A percentile compares a stretch with the other conserved stretches of the same genome.
phyloP scores from a whole-genome alignment of 2,113 vertebrate genomes.

The Sinocyclocheilus grahami region DNA sequence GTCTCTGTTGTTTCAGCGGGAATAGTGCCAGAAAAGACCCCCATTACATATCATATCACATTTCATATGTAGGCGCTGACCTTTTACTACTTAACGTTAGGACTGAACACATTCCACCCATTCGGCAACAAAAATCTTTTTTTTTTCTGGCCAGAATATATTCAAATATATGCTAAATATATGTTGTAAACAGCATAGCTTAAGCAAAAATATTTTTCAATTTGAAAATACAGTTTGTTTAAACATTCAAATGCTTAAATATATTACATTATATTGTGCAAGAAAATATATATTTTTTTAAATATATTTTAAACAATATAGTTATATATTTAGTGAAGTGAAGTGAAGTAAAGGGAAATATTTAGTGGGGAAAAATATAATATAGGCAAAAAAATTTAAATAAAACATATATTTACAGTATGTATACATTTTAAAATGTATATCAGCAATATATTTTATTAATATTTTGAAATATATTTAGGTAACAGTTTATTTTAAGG shows the following conservation, averaged over 20 bases:
- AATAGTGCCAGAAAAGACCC: constrained; percentile 15
- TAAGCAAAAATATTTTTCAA: neutral
- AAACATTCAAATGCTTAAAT: neutral
- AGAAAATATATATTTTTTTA: neutral
- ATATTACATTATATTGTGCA: neutral
- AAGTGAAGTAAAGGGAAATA: too few relatives aligned
- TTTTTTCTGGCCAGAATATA: neutral
- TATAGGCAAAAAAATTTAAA: too few relatives aligned
- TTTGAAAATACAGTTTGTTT: neutral
- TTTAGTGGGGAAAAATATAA: too few relatives aligned
- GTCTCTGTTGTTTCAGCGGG: neutral
- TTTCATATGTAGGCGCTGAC: constrained; percentile 13
- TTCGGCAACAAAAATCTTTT: neutral
- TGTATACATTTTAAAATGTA: neutral
- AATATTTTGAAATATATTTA: neutral
- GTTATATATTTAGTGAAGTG: too few relatives aligned
- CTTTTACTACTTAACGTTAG: constrained; percentile 8
- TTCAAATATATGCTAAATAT: neutral
- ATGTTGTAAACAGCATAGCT: neutral
- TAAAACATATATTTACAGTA: neutral
- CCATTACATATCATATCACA: constrained; percentile 20
- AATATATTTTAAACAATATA: too few relatives aligned
- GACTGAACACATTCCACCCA: neutral
- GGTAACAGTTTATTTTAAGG: too few relatives aligned
- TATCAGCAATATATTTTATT: neutral